Base-by-base conservation (phyloP, 2,888 invertebrate species). In the Pseudococcus viburni region DNA sequence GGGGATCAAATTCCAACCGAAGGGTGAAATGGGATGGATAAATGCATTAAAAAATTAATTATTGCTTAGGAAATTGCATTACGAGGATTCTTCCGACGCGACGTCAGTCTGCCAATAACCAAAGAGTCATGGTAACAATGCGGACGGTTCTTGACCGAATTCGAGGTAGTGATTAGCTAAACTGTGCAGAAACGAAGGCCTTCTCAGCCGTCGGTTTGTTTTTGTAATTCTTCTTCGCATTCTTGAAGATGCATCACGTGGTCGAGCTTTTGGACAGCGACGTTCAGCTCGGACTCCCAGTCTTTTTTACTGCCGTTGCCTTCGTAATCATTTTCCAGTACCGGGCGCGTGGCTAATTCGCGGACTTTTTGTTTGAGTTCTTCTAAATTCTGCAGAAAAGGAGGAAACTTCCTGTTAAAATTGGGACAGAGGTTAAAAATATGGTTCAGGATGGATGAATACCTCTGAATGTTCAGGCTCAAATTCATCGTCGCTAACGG, bases 261-360 rank as follows among this genome's bases (percentile, higher is more conserved):
- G 91, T 96, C 96, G 7, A 96, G 92, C 90, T 95, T 95, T 90
- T 96, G 94, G n/a, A 96, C 94, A 0, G 95, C 95, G 85, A 94
- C 94, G 91, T 95, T 95, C 9, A 96, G 91, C 91, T 96, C 96
- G 51, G 94, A 92, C 89, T 96, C 96, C 96, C 96, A 96, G 51
- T 94, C 92, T 89, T 96, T 95, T 95, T 96, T 96, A 88, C 94
- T 94, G 89, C 93, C 93, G 4, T 94, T 95, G 89, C 94, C 94
- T 85, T 93, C 92, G 90, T 95, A 95, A 51, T 84, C 86, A 68
- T 88, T 84, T 87, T 86, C 86, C 91, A 96, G 95, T 19, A 95
- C 94, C 0, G 96, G 96, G 89, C 96, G 94, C 4, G 94, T 93
- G 0, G 95, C 95, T 42, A 96, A 92, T 90, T 95, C 95, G 91